A percentile compares a stretch with the other conserved stretches of the same genome.
phyloP scores from a whole-genome alignment of 2,113 vertebrate genomes.

The Oostethus manadensis region DNA sequence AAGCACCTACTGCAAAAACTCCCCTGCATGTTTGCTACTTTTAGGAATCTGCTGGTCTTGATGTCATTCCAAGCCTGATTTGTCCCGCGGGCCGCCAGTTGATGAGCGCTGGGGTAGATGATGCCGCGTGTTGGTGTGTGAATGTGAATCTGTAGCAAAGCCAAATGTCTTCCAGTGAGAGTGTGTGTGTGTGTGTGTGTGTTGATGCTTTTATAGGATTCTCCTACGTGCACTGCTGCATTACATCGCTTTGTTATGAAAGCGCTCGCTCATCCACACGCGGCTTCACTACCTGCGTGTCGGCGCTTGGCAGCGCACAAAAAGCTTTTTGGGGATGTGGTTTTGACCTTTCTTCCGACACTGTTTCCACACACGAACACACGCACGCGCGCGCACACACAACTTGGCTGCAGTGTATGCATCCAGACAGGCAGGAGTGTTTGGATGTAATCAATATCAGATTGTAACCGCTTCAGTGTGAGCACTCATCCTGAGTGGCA shows the following conservation, averaged over 20 bases:
- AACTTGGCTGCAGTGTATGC: slow-evolving; percentile 44
- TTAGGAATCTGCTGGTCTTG: too few relatives aligned
- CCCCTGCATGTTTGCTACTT: too few relatives aligned
- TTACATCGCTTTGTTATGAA: slow-evolving; percentile 48
- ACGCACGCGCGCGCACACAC: slow-evolving; percentile 8
- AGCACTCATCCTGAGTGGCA: slow-evolving; percentile 60
- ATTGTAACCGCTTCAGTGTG: slow-evolving; percentile 65
- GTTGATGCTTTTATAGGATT: slow-evolving; percentile 1
- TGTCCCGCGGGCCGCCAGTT: too few relatives aligned
- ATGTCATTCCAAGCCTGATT: too few relatives aligned
- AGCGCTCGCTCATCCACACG: slow-evolving; percentile 46
- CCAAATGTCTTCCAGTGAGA: too few relatives aligned
- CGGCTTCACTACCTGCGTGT: slow-evolving; percentile 37
- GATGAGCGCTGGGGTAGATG: slow-evolving; percentile 28
- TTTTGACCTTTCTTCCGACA: slow-evolving; percentile 49
- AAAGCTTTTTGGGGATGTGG: slow-evolving; percentile 43
- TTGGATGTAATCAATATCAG: slow-evolving; percentile 71
- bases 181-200: neutral
- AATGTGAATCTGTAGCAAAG: neutral
- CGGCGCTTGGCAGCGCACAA: slow-evolving; percentile 43
- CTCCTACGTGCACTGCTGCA: slow-evolving; percentile 26
- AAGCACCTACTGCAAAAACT: too few relatives aligned
- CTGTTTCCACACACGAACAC: slow-evolving; percentile 23
- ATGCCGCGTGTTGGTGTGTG: neutral
- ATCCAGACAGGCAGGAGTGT: slow-evolving; percentile 51